Evolutionary conservation across 2,113 vertebrate genomes (phyloP).

Genomic region (Acanthochromis polyacanthus): DNA sequence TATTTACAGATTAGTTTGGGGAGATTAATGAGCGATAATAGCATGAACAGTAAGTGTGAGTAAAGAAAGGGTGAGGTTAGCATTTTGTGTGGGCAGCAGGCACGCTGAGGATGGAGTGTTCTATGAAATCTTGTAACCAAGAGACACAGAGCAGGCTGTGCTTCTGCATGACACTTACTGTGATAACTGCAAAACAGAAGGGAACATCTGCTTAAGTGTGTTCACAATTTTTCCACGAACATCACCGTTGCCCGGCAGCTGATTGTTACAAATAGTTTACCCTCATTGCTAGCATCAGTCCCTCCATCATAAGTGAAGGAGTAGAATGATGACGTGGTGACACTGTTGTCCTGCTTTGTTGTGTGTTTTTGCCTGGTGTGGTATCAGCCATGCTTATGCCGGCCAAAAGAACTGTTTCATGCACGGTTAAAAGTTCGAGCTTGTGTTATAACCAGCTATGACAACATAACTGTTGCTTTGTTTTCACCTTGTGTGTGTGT

Average conservation of each 20-base stretch:
- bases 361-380: background rate
- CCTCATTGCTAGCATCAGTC: constrained; percentile 29
- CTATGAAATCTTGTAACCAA: constrained; percentile 38
- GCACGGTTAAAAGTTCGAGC: constrained; percentile 10
- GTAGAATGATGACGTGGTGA: constrained; percentile 1
- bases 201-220: constrained; percentile 16
- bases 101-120: background rate
- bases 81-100: constrained; percentile 47
- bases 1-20: constrained; percentile 43
- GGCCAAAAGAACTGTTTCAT: background rate
- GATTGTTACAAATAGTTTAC: constrained; percentile 28
- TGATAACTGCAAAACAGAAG: constrained; percentile 1
- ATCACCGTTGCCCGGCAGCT: constrained; percentile 2
- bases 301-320: constrained; percentile 20
- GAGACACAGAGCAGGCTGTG: constrained; percentile 21
- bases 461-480: background rate
- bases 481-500: no score
- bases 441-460: background rate
- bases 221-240: constrained; percentile 1
- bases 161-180: constrained; percentile 17
- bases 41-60: constrained; percentile 7
- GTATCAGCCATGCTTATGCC: background rate
- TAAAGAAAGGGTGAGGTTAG: constrained; percentile 17
- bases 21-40: constrained; percentile 24
- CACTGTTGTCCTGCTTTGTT: constrained; percentile 5